These are phyloP conservation scores for Conus betulinus DNA, from an alignment of 1,140 invertebrate genomes.

Conservation along the genomic window DNA sequence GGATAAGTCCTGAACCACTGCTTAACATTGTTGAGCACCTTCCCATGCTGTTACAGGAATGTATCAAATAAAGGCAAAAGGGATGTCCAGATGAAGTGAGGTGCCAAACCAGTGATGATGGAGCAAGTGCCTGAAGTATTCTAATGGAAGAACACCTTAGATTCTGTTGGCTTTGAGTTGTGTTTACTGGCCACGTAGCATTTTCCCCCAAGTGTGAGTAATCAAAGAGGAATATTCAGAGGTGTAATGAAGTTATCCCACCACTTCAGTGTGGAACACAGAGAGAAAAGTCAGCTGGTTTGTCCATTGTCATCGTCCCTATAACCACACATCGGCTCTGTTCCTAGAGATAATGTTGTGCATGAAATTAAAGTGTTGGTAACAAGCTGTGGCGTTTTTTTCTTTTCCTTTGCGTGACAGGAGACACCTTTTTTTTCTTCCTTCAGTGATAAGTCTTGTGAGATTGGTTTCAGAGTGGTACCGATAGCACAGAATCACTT, in stretches of 20 bases:
- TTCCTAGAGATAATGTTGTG: neutral
- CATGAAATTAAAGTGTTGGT: conserved; percentile 11
- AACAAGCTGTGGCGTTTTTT: neutral
- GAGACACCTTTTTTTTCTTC: too few relatives aligned
- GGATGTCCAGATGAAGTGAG: neutral
- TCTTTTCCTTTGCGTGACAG: too few relatives aligned
- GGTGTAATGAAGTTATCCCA: too few relatives aligned
- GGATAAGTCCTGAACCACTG: neutral
- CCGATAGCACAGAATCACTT: too few relatives aligned
- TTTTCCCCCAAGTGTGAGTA: neutral
- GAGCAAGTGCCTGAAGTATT: too few relatives aligned
- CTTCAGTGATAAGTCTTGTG: too few relatives aligned
- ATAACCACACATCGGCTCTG: conserved; percentile 1
- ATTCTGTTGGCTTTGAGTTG: neutral
- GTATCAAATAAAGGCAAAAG: neutral
- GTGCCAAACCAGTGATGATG: neutral
- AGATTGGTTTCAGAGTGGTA: too few relatives aligned
- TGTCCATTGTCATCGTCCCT: neutral
- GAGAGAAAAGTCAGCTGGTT: neutral
- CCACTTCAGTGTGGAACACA: neutral
- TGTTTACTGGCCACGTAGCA: neutral
- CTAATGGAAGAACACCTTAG: too few relatives aligned
- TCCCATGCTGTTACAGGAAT: neutral
- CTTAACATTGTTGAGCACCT: neutral
- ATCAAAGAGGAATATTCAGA: too few relatives aligned